These are phyloP conservation scores for Metalampra italica DNA, from an alignment of 2,888 invertebrate genomes.

Conservation along the genomic window DNA sequence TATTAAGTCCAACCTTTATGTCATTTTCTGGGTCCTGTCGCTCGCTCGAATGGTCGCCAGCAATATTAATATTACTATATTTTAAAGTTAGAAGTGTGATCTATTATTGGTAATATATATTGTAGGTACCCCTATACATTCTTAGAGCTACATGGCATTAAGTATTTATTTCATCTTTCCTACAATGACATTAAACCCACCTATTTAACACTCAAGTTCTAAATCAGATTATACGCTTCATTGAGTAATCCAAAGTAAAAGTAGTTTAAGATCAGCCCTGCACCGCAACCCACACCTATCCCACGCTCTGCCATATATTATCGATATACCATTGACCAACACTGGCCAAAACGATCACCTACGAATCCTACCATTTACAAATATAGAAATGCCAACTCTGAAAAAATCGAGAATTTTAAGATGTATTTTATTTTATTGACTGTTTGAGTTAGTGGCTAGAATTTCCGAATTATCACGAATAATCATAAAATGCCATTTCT, in stretches of 20 bases:
- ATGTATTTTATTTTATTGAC: background rate
- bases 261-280: constrained; percentile 26
- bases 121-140: too few relatives aligned
- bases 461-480: background rate
- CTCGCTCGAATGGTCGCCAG: too few relatives aligned
- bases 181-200: background rate
- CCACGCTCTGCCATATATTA: constrained; percentile 39
- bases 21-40: too few relatives aligned
- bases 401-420: background rate
- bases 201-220: background rate
- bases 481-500: constrained; percentile 21
- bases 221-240: constrained; percentile 3
- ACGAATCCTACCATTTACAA: constrained; percentile 20
- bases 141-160: too few relatives aligned
- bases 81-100: too few relatives aligned
- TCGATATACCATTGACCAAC: constrained; percentile 54
- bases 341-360: constrained; percentile 60
- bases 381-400: background rate
- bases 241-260: constrained; percentile 36
- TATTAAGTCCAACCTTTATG: too few relatives aligned
- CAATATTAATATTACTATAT: too few relatives aligned
- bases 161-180: too few relatives aligned
- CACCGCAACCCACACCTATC: constrained; percentile 33
- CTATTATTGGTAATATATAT: too few relatives aligned
- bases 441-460: background rate